Conservation (phyloP, 2,113 vertebrate genomes). For the Pseudois nayaur region DNA sequence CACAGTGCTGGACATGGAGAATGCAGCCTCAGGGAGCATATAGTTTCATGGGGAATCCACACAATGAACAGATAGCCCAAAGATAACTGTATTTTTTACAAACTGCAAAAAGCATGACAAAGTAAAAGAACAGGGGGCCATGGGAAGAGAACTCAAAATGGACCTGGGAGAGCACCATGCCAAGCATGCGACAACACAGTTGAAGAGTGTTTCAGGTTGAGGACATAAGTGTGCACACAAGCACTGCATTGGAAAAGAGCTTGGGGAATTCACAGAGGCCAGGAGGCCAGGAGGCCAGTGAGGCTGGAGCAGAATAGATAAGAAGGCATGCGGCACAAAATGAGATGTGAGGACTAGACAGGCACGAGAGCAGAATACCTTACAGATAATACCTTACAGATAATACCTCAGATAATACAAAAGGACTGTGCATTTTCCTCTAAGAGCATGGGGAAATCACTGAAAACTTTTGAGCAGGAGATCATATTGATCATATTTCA, state of each 20-base stretch:
- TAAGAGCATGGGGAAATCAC: not conserved
- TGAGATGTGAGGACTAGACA: not conserved
- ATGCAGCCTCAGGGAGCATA: not conserved
- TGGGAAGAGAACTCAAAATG: not conserved
- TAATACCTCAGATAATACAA: not conserved
- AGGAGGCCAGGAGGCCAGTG: not conserved
- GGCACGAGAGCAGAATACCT: not conserved
- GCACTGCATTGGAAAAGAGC: not conserved
- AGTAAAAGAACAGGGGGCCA: not conserved
- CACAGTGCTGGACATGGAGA: not conserved
- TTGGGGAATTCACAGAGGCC: not conserved
- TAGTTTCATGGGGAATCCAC: not conserved
- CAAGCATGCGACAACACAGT: not conserved
- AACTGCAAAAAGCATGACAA: not conserved
- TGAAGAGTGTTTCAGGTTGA: not conserved
- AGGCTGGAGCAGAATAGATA: not conserved
- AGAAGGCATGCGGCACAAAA: not conserved
- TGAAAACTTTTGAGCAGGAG: not conserved
- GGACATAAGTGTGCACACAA: not conserved
- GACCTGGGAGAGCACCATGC: not conserved
- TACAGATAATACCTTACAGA: not conserved
- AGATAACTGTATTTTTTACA: not conserved
- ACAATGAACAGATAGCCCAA: not conserved
- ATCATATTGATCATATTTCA: not conserved
- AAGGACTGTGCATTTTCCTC: not conserved